Conservation (phyloP, 2,797 vertebrate species). For the Bovichtus diacanthus region DNA sequence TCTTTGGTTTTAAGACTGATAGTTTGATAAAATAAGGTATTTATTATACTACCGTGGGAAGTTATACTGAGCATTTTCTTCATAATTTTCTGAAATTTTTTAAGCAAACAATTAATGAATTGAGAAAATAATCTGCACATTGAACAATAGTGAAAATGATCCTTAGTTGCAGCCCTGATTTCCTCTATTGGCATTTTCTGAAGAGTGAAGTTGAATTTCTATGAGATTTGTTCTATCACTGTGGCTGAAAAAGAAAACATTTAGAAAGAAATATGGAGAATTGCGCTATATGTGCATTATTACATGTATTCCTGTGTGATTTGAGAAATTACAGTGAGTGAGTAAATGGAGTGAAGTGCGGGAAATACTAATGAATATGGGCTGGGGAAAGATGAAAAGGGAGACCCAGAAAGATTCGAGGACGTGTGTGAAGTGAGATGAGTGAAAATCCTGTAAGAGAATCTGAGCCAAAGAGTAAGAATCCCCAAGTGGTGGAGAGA, state of each 20-base stretch:
- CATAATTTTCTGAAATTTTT: background rate
- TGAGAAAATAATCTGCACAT: background rate
- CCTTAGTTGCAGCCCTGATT: background rate
- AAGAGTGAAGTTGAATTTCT: background rate
- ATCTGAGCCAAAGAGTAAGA: conserved; percentile 61
- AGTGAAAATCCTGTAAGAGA: conserved; percentile 55
- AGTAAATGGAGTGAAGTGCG: conserved; percentile 30
- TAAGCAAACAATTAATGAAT: background rate
- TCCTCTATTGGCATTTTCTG: background rate
- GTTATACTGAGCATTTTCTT: background rate
- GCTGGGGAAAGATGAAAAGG: conserved; percentile 32
- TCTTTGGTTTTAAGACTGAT: background rate
- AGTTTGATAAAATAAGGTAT: background rate
- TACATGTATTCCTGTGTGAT: conserved; percentile 25
- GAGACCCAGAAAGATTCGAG: conserved; percentile 37
- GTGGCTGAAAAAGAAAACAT: conserved; percentile 7
- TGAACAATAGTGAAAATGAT: background rate
- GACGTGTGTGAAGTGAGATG: conserved; percentile 62
- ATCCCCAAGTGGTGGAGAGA: conserved; percentile 53
- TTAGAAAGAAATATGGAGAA: conserved; percentile 3
- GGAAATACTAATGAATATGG: conserved; percentile 41
- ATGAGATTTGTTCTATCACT: conserved; percentile 29
- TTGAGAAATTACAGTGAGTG: conserved; percentile 5
- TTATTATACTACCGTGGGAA: background rate
- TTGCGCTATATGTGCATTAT: background rate